Conservation (phyloP, 2,888 invertebrate genomes). For the Spatulosminthurus flaviceps region DNA sequence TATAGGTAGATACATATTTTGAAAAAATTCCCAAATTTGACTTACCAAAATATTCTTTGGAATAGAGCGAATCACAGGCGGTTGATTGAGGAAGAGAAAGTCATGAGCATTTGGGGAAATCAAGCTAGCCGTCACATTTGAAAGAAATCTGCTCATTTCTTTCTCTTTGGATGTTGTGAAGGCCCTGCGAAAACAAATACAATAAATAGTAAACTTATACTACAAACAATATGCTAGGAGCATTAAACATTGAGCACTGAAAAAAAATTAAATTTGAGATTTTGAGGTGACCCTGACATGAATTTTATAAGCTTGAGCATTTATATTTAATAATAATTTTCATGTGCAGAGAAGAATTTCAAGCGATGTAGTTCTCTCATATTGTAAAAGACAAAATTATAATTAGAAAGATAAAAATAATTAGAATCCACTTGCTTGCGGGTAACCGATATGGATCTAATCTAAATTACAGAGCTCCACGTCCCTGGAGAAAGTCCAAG, state of each 20-base stretch:
- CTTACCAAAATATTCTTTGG: slow-evolving; percentile 42
- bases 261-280: no score
- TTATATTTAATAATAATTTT: no score
- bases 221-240: neutral
- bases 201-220: neutral
- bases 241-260: neutral
- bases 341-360: no score
- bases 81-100: slow-evolving; percentile 41
- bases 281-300: no score
- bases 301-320: no score
- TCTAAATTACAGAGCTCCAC: no score
- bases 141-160: slow-evolving; percentile 56
- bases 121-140: slow-evolving; percentile 55
- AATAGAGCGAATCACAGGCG: slow-evolving; percentile 18
- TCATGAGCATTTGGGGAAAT: slow-evolving; percentile 43
- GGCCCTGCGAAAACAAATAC: slow-evolving; percentile 51
- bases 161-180: slow-evolving; percentile 51
- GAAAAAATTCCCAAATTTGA: neutral
- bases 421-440: no score
- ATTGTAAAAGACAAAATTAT: no score
- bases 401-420: no score
- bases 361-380: no score
- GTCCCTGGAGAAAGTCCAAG: no score
- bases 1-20: neutral
- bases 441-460: no score